Evolutionary conservation across 2,888 invertebrate genomes (phyloP).

Genomic region (Apamea sordens): DNA sequence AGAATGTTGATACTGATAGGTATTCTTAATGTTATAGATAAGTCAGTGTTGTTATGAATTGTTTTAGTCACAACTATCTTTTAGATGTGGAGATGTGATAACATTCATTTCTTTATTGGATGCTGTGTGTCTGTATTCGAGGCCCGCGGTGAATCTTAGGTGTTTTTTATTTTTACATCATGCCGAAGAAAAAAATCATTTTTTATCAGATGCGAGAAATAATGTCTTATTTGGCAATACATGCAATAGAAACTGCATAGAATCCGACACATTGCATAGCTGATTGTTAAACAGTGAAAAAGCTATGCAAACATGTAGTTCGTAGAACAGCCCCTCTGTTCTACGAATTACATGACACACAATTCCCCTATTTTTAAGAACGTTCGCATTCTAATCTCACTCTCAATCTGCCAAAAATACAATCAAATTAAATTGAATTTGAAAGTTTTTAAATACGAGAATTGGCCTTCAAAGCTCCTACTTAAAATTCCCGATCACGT

Average conservation of each 20-base stretch:
- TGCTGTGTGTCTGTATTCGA: neutral
- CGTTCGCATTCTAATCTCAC: no score
- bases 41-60: neutral
- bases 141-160: neutral
- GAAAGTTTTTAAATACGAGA: no score
- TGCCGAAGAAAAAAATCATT: neutral
- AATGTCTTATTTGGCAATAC: neutral
- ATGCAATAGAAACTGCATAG: neutral
- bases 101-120: no score
- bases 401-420: no score
- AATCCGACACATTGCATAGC: neutral
- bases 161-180: neutral
- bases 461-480: constrained; percentile 11
- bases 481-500: neutral
- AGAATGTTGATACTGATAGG: neutral
- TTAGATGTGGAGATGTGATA: neutral
- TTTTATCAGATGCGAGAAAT: neutral
- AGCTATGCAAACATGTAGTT: neutral
- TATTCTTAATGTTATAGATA: neutral
- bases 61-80: neutral
- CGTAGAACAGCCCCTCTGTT: neutral
- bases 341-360: no score
- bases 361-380: no score
- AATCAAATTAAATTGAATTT: no score
- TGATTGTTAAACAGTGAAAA: neutral